Base-by-base conservation (phyloP, 2,797 vertebrate species). In the Sitta carolinensis region DNA sequence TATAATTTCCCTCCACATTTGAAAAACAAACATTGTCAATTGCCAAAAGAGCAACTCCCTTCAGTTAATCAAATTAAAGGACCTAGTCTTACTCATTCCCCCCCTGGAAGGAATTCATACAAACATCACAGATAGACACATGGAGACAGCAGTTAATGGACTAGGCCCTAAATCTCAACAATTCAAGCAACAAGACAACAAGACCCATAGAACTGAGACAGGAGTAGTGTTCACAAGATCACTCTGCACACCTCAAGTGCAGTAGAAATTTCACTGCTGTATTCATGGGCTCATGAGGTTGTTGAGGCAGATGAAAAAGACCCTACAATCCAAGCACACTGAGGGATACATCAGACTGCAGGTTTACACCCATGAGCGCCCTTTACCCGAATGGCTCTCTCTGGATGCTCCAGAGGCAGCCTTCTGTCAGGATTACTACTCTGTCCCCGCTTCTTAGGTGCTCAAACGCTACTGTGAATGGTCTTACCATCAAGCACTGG, bases 151-250 rank as follows among this genome's bases (percentile, higher is more conserved):
- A 59, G 21, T 15, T 62, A 57, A 72, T 3, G 8, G 50, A 47
- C 22, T 38, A 67, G 93, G 87, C 79, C 92, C 55, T 67, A 78
- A 88, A 93, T 40, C 26, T 73, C 29, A 73, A 43, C 38, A 67
- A 61, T 40, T 69, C 30, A 70, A 87, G 84, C 51, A 57, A 34
- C 10, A 14, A 75, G 17, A 51, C 32, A 67, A 63, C 3, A 67
- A 32, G 7, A 25, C 0, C 2, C n/a, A 47, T 2, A 45, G 10
- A 75, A 17, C 0, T 69, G 76, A 73, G 22, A 32, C 1, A 2
- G 16, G 40, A 69, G 14, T 2, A 68, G 8, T 0, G 4, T 10
- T 76, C 22, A 25, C 2, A 27, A 78, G 27, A 69, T 52, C 47
- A 38, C 47, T 30, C 54, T 16, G 40, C 48, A 55, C 1, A 8